Conservation (phyloP, 1,140 invertebrate genomes). For the Carposina sasakii region DNA sequence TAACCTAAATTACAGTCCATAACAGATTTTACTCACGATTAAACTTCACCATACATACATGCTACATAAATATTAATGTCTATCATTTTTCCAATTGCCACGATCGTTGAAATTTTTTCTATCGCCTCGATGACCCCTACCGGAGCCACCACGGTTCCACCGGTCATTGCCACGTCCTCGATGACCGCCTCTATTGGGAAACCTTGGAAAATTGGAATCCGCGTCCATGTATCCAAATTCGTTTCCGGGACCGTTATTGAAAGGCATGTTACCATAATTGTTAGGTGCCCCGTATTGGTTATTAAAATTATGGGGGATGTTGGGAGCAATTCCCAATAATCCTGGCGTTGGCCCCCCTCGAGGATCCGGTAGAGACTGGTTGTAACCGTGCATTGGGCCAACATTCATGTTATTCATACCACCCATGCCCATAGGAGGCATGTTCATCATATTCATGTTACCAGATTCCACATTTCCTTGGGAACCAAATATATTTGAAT, state of each 20-base stretch:
- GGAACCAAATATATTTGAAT: slow-evolving; percentile 51
- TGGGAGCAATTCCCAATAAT: slow-evolving; percentile 64
- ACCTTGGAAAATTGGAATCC: slow-evolving; percentile 62
- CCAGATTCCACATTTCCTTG: slow-evolving; percentile 43
- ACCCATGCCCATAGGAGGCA: slow-evolving; percentile 62
- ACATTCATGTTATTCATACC: slow-evolving; percentile 62
- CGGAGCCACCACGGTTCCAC: slow-evolving; percentile 60
- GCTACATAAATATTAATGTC: slow-evolving; percentile 48
- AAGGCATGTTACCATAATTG: slow-evolving; percentile 52
- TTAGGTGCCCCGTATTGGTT: slow-evolving; percentile 57
- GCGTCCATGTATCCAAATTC: slow-evolving; percentile 60
- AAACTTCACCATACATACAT: too few relatives aligned
- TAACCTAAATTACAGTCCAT: too few relatives aligned
- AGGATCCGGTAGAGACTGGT: slow-evolving; percentile 49
- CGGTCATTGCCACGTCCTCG: slow-evolving; percentile 63
- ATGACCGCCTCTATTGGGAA: slow-evolving; percentile 58
- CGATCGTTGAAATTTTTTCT: slow-evolving; percentile 63
- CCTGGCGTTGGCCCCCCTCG: slow-evolving; percentile 58
- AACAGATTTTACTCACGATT: too few relatives aligned
- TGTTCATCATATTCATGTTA: slow-evolving; percentile 60
- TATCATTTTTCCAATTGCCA: slow-evolving; percentile 66
- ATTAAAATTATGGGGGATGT: slow-evolving; percentile 66
- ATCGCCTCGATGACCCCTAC: slow-evolving; percentile 68
- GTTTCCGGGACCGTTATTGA: slow-evolving; percentile 51
- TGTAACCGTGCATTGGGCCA: slow-evolving; percentile 54